phyloP scores from a whole-genome alignment of 1,140 invertebrate species.

The Leptoteleia sp. region DNA sequence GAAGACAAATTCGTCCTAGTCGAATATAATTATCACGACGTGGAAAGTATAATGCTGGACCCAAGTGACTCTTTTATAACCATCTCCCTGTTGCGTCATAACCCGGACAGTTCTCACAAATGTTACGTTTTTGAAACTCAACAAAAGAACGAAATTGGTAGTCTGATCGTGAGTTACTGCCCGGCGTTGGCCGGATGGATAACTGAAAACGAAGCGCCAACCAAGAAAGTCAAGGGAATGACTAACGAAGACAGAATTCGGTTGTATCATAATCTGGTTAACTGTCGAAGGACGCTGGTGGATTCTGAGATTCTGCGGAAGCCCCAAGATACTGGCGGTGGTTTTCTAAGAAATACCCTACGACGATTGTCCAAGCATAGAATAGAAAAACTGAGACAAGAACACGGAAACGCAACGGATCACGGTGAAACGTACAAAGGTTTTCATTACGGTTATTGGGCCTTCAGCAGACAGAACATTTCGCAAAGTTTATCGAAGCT shows the following conservation, averaged over 20 bases:
- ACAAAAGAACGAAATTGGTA: slow-evolving; percentile 95
- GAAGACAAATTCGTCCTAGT: slow-evolving; percentile 94
- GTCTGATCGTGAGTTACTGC: slow-evolving; percentile 95
- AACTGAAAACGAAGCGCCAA: slow-evolving; percentile 89
- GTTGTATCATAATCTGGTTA: slow-evolving; percentile 90
- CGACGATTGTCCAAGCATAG: slow-evolving; percentile 93
- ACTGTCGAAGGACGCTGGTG: slow-evolving; percentile 89
- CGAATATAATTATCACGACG: slow-evolving; percentile 93
- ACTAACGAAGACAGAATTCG: slow-evolving; percentile 92
- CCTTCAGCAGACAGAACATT: slow-evolving; percentile 90
- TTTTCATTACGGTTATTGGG: slow-evolving; percentile 93
- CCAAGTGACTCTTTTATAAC: slow-evolving; percentile 96
- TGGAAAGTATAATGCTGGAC: slow-evolving; percentile 95
- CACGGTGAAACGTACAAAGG: slow-evolving; percentile 93
- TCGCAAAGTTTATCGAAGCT: slow-evolving; percentile 91
- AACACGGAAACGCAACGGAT: slow-evolving; percentile 86
- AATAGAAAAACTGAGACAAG: slow-evolving; percentile 91
- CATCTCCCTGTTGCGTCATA: slow-evolving; percentile 86
- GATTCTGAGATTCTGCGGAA: slow-evolving; percentile 91
- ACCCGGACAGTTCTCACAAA: slow-evolving; percentile 86
- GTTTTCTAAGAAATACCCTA: slow-evolving; percentile 93
- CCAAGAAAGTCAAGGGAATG: slow-evolving; percentile 85
- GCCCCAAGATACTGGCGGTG: slow-evolving; percentile 88
- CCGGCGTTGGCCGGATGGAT: slow-evolving; percentile 92
- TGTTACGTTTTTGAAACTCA: slow-evolving; percentile 96